A percentile compares a stretch with the other conserved stretches of the same genome.
Evolutionary conservation across 2,797 vertebrate genomes (phyloP).

Genomic region (Pangasius krempfi): DNA sequence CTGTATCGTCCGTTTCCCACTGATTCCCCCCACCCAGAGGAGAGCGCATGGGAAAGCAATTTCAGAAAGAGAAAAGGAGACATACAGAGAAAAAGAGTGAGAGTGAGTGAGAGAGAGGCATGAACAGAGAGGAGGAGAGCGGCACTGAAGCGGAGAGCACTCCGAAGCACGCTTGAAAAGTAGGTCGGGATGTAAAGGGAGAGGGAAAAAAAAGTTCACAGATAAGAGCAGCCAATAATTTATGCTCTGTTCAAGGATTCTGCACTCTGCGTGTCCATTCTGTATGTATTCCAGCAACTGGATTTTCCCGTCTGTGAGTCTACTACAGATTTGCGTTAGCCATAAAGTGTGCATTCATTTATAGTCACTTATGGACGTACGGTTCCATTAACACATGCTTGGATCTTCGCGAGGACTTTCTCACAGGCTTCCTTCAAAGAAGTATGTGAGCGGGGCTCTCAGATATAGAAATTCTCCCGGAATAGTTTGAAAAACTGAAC

Average conservation of each 20-base stretch:
- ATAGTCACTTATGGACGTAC: neutral
- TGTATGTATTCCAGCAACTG: neutral
- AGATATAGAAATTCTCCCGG: neutral
- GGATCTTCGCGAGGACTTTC: neutral
- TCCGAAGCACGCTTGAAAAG: slow-evolving; percentile 46
- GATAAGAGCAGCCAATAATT: slow-evolving; percentile 34
- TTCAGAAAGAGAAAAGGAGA: slow-evolving; percentile 39
- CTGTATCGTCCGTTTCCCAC: slow-evolving; percentile 98
- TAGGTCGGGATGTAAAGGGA: slow-evolving; percentile 46
- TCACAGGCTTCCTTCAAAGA: neutral
- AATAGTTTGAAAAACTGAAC: neutral
- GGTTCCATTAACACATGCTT: slow-evolving; percentile 1
- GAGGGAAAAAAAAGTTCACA: slow-evolving; percentile 12
- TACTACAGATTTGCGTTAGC: neutral
- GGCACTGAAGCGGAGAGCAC: slow-evolving; percentile 52
- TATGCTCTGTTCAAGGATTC: slow-evolving; percentile 17
- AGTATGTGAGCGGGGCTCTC: neutral
- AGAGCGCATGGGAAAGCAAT: slow-evolving; percentile 72
- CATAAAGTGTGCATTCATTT: slow-evolving; percentile 13
- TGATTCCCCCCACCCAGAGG: slow-evolving; percentile 75
- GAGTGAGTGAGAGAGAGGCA: slow-evolving; percentile 50
- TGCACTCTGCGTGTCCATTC: neutral
- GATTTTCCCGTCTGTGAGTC: slow-evolving; percentile 12
- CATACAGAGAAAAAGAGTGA: slow-evolving; percentile 62
- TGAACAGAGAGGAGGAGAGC: slow-evolving; percentile 53